Evolutionary conservation across 2,113 vertebrate genomes (phyloP).

Genomic region (Elachura formosa): DNA sequence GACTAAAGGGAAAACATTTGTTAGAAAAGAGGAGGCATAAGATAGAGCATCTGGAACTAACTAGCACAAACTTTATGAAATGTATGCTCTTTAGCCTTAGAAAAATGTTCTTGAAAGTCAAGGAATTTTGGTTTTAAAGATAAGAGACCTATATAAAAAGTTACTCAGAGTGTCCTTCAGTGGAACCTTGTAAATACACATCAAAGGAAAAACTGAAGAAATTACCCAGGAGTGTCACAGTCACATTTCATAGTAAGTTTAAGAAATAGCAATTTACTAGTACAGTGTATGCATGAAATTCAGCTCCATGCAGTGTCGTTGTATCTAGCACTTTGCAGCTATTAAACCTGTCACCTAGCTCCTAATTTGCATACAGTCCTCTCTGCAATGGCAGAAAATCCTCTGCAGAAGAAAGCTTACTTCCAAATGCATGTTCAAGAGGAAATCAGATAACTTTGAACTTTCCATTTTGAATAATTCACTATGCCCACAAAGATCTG

Average conservation of each 20-base stretch:
- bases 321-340: background rate
- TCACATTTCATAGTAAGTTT: background rate
- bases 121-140: background rate
- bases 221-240: background rate
- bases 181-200: background rate
- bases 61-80: background rate
- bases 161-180: background rate
- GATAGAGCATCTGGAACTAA: slow-evolving; percentile 56
- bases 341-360: background rate
- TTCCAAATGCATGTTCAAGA: background rate
- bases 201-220: background rate
- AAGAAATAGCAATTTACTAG: background rate
- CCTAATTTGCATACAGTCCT: background rate
- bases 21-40: background rate
- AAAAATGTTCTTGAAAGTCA: background rate
- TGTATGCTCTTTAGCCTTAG: background rate
- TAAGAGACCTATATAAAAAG: background rate
- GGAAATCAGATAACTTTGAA: background rate
- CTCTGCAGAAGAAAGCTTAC: background rate
- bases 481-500: background rate
- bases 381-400: background rate
- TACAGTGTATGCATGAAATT: background rate
- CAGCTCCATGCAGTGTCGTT: background rate
- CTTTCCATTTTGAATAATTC: background rate
- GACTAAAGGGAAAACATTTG: slow-evolving; percentile 25